phyloP scores from a whole-genome alignment of 2,888 invertebrate genomes.

The Agrenia bidenticulata region DNA sequence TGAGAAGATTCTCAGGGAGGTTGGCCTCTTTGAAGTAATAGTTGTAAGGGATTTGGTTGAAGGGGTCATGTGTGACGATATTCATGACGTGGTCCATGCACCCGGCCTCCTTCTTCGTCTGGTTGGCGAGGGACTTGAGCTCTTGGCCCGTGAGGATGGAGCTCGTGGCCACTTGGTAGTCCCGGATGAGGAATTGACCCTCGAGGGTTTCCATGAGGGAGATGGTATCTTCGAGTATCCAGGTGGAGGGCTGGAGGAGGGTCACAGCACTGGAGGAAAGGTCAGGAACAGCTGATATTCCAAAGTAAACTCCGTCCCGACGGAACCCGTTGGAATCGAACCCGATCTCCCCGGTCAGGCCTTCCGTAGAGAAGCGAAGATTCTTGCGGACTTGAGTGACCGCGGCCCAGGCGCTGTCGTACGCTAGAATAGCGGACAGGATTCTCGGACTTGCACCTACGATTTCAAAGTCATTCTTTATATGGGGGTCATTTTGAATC shows the following conservation, averaged over 20 bases:
- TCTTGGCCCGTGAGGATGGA: constrained; percentile 43
- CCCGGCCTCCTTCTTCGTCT: constrained; percentile 27
- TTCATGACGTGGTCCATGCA: constrained; percentile 44
- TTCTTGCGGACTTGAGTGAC: constrained; percentile 4
- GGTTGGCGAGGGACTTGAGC: constrained; percentile 28
- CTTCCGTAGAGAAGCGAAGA: constrained; percentile 20
- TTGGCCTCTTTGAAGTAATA: constrained; percentile 41
- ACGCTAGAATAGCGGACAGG: constrained; percentile 41
- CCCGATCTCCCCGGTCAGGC: constrained; percentile 43
- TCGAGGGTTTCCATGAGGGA: constrained; percentile 31
- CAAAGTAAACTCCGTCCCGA: constrained; percentile 41
- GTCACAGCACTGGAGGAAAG: constrained; percentile 23
- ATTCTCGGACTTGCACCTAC: constrained; percentile 45
- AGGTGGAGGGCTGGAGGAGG: constrained; percentile 48
- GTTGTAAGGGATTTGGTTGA: constrained; percentile 46
- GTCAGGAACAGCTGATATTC: constrained; percentile 39
- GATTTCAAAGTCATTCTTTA: no score
- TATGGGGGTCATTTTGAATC: no score
- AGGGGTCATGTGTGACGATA: constrained; percentile 46
- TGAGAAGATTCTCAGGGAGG: constrained; percentile 42
- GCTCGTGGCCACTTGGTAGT: constrained; percentile 48
- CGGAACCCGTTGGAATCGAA: constrained; percentile 44
- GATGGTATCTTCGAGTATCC: constrained; percentile 50
- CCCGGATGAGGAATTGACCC: constrained; percentile 32
- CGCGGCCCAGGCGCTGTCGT: constrained; percentile 44